Conservation (phyloP, 2,113 vertebrate species). For the Pedetes capensis region DNA sequence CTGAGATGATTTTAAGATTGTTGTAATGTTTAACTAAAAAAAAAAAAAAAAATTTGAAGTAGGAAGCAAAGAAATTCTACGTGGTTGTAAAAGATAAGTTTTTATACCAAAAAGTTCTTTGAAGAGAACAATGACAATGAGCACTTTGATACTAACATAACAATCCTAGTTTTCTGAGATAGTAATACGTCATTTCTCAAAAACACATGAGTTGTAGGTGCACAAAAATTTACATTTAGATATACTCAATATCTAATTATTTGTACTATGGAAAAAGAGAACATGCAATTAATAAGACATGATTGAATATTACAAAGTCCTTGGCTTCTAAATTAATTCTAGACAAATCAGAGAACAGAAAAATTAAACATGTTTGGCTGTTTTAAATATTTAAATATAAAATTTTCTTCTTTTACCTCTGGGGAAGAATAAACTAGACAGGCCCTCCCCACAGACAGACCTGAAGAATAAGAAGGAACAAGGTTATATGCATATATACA, state of each 20-base stretch:
- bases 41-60: background rate
- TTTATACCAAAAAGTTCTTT: conserved; percentile 19
- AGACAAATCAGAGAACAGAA: conserved; percentile 17
- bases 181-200: conserved; percentile 34
- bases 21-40: conserved; percentile 8
- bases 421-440: background rate
- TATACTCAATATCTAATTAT: conserved; percentile 20
- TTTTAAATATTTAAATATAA: conserved; percentile 30
- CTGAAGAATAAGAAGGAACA: conserved; percentile 12
- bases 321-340: conserved; percentile 22
- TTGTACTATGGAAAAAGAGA: background rate
- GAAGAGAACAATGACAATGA: background rate
- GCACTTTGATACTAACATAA: background rate
- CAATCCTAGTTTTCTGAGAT: background rate
- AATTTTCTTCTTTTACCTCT: background rate
- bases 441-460: background rate
- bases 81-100: conserved; percentile 1
- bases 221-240: background rate
- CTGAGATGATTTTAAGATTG: background rate
- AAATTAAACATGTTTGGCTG: conserved; percentile 4
- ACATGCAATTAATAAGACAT: background rate
- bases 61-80: conserved; percentile 32
- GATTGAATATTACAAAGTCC: background rate
- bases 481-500: too few species aligned
- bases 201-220: background rate